Evolutionary conservation across 2,797 vertebrate genomes (phyloP).

Genomic region (Enteromius thamalakanensis): DNA sequence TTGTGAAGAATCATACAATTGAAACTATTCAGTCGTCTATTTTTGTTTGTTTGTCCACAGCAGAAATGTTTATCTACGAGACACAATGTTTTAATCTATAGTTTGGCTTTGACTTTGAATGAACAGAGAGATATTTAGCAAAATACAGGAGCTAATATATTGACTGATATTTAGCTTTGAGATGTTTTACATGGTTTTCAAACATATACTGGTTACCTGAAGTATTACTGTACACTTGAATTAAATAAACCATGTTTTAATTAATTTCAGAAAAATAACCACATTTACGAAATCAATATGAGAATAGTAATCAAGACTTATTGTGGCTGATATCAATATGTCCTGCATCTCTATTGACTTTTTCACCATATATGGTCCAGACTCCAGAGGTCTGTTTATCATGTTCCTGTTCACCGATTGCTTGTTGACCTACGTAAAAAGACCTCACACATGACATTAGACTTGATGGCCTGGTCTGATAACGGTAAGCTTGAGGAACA

Average conservation of each 20-base stretch:
- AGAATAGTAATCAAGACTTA: not conserved
- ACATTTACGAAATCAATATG: not conserved
- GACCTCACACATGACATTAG: slow-evolving; percentile 8
- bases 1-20: not conserved
- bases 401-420: not conserved
- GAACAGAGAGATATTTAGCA: not conserved
- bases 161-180: too few species aligned
- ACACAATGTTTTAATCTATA: not conserved
- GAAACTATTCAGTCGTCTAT: slow-evolving; percentile 1
- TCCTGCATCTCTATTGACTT: not conserved
- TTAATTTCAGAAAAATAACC: not conserved
- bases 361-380: slow-evolving; percentile 16
- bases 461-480: slow-evolving; percentile 34
- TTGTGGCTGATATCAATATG: not conserved
- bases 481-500: slow-evolving; percentile 18
- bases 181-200: not conserved
- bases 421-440: slow-evolving; percentile 22
- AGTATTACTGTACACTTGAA: not conserved
- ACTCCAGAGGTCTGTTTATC: slow-evolving; percentile 2
- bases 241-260: not conserved
- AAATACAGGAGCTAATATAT: not conserved
- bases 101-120: slow-evolving; percentile 5
- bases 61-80: not conserved
- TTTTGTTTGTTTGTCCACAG: not conserved
- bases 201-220: not conserved